These are phyloP conservation scores for Panopea generosa DNA, from an alignment of 2,888 invertebrate species.

Conservation along the genomic window DNA sequence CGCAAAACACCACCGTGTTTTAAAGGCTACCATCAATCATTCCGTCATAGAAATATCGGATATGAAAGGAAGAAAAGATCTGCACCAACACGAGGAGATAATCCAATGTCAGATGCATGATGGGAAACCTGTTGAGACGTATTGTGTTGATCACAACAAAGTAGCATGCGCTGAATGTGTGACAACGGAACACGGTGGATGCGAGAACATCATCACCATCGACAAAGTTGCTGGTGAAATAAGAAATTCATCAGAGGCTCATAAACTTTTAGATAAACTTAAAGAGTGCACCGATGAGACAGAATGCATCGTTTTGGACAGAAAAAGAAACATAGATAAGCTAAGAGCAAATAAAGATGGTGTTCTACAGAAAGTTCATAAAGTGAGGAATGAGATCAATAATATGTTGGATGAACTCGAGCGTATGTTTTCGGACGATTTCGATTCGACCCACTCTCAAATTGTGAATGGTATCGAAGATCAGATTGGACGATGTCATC, in stretches of 20 bases:
- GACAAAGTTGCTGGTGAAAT: conserved; percentile 61
- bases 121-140: conserved; percentile 47
- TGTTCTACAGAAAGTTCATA: conserved; percentile 33
- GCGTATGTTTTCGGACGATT: conserved; percentile 47
- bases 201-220: conserved; percentile 52
- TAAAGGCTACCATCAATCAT: conserved; percentile 54
- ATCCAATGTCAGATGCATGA: conserved; percentile 46
- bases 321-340: conserved; percentile 56
- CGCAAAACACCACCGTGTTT: conserved; percentile 50
- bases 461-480: conserved; percentile 45
- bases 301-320: conserved; percentile 55
- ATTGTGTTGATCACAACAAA: conserved; percentile 61
- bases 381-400: conserved; percentile 45
- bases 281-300: conserved; percentile 61
- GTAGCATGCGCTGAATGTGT: conserved; percentile 57
- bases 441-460: conserved; percentile 39
- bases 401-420: conserved; percentile 52
- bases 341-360: conserved; percentile 35
- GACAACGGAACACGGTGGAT: conserved; percentile 35
- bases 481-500: conserved; percentile 52
- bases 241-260: conserved; percentile 55
- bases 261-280: conserved; percentile 56
- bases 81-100: conserved; percentile 46
- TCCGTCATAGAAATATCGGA: conserved; percentile 42
- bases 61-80: conserved; percentile 35